phyloP scores from a whole-genome alignment of 2,113 vertebrate genomes.

The Pachypanchax playfairii region DNA sequence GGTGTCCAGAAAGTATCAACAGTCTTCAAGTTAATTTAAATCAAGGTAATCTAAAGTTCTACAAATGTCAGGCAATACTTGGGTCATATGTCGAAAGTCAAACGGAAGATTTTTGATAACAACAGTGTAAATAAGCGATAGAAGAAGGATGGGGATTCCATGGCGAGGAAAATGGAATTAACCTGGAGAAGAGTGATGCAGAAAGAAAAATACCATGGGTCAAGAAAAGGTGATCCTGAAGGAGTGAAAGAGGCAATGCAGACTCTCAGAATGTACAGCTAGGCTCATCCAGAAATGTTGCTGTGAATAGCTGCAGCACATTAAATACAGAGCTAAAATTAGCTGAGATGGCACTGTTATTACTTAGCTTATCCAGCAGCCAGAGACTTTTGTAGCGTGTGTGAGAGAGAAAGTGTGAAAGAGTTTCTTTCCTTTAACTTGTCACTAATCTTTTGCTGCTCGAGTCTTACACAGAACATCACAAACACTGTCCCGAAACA shows the following conservation, averaged over 20 bases:
- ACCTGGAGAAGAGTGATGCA: conserved; percentile 3
- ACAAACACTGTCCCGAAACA: conserved; percentile 49
- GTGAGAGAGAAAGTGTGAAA: conserved; percentile 25
- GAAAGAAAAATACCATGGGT: conserved; percentile 5
- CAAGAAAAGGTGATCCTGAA: conserved; percentile 19
- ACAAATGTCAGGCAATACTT: conserved; percentile 27
- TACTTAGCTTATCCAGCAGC: conserved; percentile 77
- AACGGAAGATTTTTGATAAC: conserved; percentile 22
- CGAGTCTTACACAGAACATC: conserved; percentile 51
- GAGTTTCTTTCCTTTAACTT: conserved; percentile 48
- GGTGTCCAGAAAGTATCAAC: not conserved
- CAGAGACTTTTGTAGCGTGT: conserved; percentile 57
- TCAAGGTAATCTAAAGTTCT: too few relatives aligned
- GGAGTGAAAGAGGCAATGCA: conserved; percentile 32
- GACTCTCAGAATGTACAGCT: conserved; percentile 48
- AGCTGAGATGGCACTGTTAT: conserved; percentile 75
- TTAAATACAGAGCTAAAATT: conserved; percentile 78
- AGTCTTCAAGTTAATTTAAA: not conserved
- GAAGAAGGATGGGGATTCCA: conserved; percentile 1
- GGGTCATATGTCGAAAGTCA: conserved; percentile 24
- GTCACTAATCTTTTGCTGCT: conserved; percentile 48
- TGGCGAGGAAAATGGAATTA: conserved; percentile 1
- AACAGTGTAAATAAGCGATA: conserved; percentile 20
- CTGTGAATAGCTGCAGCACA: conserved; percentile 72
- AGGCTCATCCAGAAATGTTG: conserved; percentile 72